phyloP scores from a whole-genome alignment of 2,113 vertebrate species.

The Gambusia holbrooki region DNA sequence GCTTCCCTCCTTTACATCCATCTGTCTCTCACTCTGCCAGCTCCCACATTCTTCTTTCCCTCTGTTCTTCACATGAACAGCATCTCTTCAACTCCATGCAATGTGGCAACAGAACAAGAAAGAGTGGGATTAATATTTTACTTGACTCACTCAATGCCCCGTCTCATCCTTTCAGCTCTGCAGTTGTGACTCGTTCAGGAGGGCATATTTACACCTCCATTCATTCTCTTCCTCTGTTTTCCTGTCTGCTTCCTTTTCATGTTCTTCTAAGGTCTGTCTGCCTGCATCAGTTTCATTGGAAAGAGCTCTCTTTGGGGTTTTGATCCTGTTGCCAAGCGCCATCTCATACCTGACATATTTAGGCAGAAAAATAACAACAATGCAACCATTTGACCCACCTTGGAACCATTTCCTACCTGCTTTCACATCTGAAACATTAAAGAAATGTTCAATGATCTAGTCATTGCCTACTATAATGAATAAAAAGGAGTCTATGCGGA shows the following conservation, averaged over 20 bases:
- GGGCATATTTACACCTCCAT: neutral
- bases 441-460: neutral
- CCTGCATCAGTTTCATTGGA: neutral
- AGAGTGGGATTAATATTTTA: slow-evolving; percentile 18
- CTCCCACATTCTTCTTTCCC: slow-evolving; percentile 2
- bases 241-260: neutral
- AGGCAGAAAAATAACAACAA: neutral
- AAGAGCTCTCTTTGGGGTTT: neutral
- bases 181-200: neutral
- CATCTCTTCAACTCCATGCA: neutral
- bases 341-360: neutral
- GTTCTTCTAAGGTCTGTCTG: neutral
- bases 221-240: neutral
- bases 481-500: neutral
- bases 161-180: slow-evolving; percentile 5
- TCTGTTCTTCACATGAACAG: neutral
- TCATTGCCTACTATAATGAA: neutral
- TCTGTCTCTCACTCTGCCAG: slow-evolving; percentile 18
- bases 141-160: slow-evolving; percentile 20
- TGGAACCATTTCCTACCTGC: neutral
- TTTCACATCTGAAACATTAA: neutral
- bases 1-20: slow-evolving; percentile 23
- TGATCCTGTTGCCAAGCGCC: neutral
- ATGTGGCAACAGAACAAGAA: neutral
- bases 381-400: neutral